Evolutionary conservation across 2,888 invertebrate species (phyloP), one percentile per base, ranked within the genome.

Genomic region (Esperia sulphurella): DNA sequence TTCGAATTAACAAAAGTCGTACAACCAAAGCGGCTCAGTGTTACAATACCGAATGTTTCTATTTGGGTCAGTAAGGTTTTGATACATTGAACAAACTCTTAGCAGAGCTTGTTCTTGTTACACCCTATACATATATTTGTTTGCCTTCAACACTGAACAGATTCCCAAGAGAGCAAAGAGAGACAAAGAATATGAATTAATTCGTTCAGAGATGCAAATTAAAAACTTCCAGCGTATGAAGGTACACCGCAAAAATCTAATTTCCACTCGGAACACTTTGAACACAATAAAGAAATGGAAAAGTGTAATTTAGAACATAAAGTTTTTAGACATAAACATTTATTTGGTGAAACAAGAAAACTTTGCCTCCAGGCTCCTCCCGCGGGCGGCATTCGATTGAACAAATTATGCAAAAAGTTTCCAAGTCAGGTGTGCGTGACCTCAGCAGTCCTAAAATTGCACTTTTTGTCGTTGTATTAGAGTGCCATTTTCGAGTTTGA

Each of bases 401-500:
- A 64, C 58, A 63, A 65, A 66, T 63, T 65, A 63, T 65, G 57
- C 59, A 61, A 55, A 63, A 68, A 64, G 54, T 66, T 66, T 14
- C 29, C 30, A 45, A 41, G 43, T 49, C 53, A 54, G 52, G 50
- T 53, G 51, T 53, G 51, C 39, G 48, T 45, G 38, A 49, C 41
- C 41, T 37, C 45, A 39, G 10, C 33, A 10, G 33, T 29, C 14
- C 47, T 43, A 47, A 47, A 21, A 41, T 28, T 47, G 29, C 33
- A 39, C 13, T 39, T 14, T 9, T 8, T 30, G 30, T 7, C 30
- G 30, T 30, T 30, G 8, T n/a, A n/a, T n/a, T n/a, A n/a, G n/a
- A n/a, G n/a, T n/a, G n/a, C n/a, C n/a, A n/a, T n/a, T n/a, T n/a
- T n/a, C n/a, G n/a, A n/a, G n/a, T n/a, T n/a, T n/a, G n/a, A n/a